Base-by-base conservation (phyloP, 2,113 vertebrate species). In the Setophaga kirtlandii region DNA sequence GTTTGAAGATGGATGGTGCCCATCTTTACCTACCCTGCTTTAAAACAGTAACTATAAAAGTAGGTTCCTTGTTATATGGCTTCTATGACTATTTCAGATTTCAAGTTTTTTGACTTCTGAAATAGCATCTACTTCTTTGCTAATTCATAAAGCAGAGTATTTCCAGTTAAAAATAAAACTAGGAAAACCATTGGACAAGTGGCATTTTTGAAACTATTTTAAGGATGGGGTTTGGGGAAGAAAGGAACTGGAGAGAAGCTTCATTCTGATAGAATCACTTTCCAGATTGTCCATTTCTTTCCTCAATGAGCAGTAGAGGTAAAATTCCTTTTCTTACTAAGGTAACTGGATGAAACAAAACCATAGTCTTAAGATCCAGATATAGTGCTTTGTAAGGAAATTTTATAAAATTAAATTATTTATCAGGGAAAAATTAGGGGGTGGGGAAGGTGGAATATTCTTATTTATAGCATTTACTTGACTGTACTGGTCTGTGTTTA, bases 371-470 rank as follows among this genome's bases (percentile, higher is more conserved):
- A 75, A 79, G 23, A 15, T 69, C 11, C 28, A 78, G 33, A 78
- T 63, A 47, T 1, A 80, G 15, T 60, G 21, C 21, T 73, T 59
- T 83, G 39, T 14, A 64, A 39, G 28, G 31, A 63, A 30, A 18
- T 39, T 79, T 67, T 59, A 7, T 1, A 19, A 73, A 65, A 46
- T 19, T 1, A 11, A 35, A 55, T 89, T 49, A 28, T 42, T 83
- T 46, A 47, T 42, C 15, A n/a, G 9, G 15, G 10, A 17, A 85
- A 73, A 69, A 47, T 9, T 46, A 52, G 0, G 1, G 13, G 1
- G 1, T 5, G 0, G 1, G 6, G 3, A 5, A 17, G 11, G 2
- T 35, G 22, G 19, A 58, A 46, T 23, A 15, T 70, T 65, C 19
- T 53, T 67, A 17, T 15, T 74, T 82, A 24, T 27, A 71, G 22